Conservation (phyloP, 2,888 invertebrate genomes). For the Cheilosia impressa region DNA sequence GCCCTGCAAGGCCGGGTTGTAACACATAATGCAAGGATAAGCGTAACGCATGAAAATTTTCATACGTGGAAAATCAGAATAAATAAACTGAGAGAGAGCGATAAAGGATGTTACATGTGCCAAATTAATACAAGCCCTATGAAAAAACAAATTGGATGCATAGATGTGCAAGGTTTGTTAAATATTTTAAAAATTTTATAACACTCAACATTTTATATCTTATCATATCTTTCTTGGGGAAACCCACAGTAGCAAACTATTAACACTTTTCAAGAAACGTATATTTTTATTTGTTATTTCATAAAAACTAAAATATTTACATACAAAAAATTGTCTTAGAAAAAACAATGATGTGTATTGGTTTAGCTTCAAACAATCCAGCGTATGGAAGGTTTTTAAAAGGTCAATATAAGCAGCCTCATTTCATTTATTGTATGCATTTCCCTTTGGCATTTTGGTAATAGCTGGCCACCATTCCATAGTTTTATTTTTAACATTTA, state of each 20-base stretch:
- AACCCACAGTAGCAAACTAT: neutral
- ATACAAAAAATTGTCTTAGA: too few relatives aligned
- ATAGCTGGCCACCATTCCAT: too few relatives aligned
- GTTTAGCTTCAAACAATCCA: too few relatives aligned
- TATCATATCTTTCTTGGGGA: neutral
- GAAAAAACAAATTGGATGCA: constrained; percentile 94
- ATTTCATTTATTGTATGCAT: too few relatives aligned
- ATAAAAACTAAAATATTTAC: too few relatives aligned
- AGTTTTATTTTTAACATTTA: too few relatives aligned
- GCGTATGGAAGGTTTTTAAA: too few relatives aligned
- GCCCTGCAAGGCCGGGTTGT: constrained; percentile 93
- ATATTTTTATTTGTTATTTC: too few relatives aligned
- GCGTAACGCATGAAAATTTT: constrained; percentile 92
- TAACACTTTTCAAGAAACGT: too few relatives aligned
- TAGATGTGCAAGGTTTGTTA: constrained; percentile 91
- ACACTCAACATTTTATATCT: too few relatives aligned
- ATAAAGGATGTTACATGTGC: constrained; percentile 95
- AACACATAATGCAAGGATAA: constrained; percentile 92
- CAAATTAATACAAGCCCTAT: constrained; percentile 95
- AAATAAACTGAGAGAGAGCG: constrained; percentile 91
- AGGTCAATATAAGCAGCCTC: fast-evolving
- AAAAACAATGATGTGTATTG: too few relatives aligned
- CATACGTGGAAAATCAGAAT: constrained; percentile 94
- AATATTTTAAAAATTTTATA: neutral
- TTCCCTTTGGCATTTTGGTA: too few relatives aligned